phyloP scores from a whole-genome alignment of 2,113 vertebrate species.

The Siniperca knerii region DNA sequence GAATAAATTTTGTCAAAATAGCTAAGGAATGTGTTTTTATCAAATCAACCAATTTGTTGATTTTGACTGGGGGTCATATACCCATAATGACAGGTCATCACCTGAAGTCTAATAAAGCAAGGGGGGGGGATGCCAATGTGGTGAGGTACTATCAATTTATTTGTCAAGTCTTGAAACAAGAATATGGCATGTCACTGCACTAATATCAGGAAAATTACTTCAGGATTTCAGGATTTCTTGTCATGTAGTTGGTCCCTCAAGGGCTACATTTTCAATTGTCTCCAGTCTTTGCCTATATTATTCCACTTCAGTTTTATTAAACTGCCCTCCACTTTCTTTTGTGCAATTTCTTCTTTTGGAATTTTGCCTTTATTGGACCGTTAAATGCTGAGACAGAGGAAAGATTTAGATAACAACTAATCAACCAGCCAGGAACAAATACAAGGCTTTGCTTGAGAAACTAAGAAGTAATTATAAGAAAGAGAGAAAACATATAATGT shows the following conservation, averaged over 20 bases:
- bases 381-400: neutral
- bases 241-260: neutral
- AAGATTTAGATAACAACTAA: constrained; percentile 1
- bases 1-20: neutral
- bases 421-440: neutral
- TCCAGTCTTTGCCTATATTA: neutral
- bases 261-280: neutral
- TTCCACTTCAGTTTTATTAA: neutral
- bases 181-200: no score
- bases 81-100: neutral
- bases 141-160: neutral
- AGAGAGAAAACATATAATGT: neutral
- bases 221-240: neutral
- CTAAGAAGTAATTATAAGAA: neutral
- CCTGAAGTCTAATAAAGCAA: neutral
- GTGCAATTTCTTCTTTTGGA: neutral
- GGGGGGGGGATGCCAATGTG: neutral
- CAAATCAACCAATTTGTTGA: neutral
- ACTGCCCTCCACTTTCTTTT: neutral
- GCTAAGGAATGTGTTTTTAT: neutral
- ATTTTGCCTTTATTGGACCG: neutral
- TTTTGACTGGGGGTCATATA: neutral
- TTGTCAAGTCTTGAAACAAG: neutral
- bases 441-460: neutral
- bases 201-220: neutral